Base-by-base conservation (phyloP, 2,113 vertebrate genomes). In the Gasterosteus nipponicus region DNA sequence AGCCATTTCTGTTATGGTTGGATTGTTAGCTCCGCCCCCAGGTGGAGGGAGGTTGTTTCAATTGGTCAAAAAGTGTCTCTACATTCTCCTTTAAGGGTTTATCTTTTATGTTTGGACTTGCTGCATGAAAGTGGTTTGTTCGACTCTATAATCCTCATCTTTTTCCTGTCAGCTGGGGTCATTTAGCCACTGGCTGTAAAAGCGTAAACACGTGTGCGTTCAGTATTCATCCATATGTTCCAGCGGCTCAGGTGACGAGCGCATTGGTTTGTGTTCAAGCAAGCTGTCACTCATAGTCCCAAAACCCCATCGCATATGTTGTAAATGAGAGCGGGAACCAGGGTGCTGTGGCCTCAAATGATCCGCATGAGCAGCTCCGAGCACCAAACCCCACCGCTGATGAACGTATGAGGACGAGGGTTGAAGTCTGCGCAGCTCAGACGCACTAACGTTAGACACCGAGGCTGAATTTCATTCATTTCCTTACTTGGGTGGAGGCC, bases 241-340 rank as follows among this genome's bases (percentile, higher is more conserved):
- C 33, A 46, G 22, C 31, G 57, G 19, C n/a, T 77, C 62, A 51
- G 38, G 49, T 72, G 29, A 80, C 65, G 57, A 67, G 47, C 64
- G 33, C 57, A 51, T 5, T 62, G 64, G 44, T 49, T 61, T 65
- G 68, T 72, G 71, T 66, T 51, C 14, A 44, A 64, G 35, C 61
- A 72, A 73, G 61, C 57, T 76, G 83, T 67, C 83, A 58, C 39
- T 78, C 47, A 54, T 12, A 44, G 29, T 73, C 83, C 71, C 77
- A 60, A 8, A 80, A 26, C 26, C 77, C 81, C 75, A 49, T 69
- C 68, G 61, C 91, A 90, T 89, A 88, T 89, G 87, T 69, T 76
- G 47, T 29, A 26, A 73, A 85, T 65, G 22, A 74, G 46, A 54
- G 58, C 22, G 68, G 66, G 51, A 63, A 65, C 49, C 46, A n/a